Base-by-base conservation (phyloP, 2,888 invertebrate species). In the Eupeodes latifasciatus region DNA sequence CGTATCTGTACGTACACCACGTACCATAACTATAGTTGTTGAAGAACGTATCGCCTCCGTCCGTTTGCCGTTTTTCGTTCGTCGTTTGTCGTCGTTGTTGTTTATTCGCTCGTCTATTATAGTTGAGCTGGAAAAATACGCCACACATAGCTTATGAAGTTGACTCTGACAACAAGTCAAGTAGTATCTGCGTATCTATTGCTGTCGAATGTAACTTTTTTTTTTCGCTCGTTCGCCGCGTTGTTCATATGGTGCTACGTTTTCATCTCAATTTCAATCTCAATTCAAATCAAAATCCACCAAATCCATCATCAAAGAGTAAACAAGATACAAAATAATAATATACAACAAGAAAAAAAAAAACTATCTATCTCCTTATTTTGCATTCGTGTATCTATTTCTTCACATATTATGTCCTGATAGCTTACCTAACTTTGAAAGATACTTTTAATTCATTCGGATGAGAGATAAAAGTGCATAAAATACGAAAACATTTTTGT, bases 161-260 rank as follows among this genome's bases (percentile, higher is more conserved):
- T 83, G 53, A 69, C 59, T 80, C 71, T 34, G 66, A 87, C 75
- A 87, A 80, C 75, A 83, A 83, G 83, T 83, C 75, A 87, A 83
- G 76, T 83, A 83, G 83, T 87, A 80, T 72, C 79, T 77, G 71
- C 76, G 78, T 82, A 74, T 86, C 74, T 82, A 79, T 71, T 72
- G 80, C 66, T 81, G 77, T 74, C 62, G 76, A 81, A 75, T 76
- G 62, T 59, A 67, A 55, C 76, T 83, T 66, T 67, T 59, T 59
- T 78, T 34, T 55, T 14, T 49, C 6, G n/a, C n/a, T 27, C 27
- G 27, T 2, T 62, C 69, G 75, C 59, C 69, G 75, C 75, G 66
- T 69, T 86, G 67, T 75, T 44, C 76, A 76, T 19, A 19, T 80
- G 71, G 71, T 71, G 71, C 71, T 78, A 67, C 67, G 51, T 78